Conservation (phyloP, 2,113 vertebrate species). For the Anguilla rostrata region DNA sequence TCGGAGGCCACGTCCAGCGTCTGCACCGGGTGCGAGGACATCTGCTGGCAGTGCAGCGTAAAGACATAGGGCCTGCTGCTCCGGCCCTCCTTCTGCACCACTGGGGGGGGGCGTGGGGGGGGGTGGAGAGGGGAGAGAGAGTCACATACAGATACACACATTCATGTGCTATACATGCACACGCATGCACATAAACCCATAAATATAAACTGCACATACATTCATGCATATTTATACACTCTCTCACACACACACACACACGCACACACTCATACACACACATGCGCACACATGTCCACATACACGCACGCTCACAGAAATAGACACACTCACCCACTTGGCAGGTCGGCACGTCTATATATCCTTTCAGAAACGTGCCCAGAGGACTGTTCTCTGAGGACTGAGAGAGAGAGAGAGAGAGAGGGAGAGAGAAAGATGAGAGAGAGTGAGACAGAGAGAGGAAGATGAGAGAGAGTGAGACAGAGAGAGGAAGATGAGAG, state of each 20-base stretch:
- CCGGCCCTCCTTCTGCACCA: conserved; percentile 69
- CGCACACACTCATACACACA: neutral
- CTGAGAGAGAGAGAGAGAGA: conserved; percentile 42
- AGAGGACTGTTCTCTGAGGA: conserved; percentile 74
- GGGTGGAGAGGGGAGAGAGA: neutral
- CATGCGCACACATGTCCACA: neutral
- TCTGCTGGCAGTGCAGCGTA: conserved; percentile 70
- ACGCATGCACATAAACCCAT: neutral
- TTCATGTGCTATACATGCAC: too few relatives aligned
- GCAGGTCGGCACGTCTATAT: conserved; percentile 70
- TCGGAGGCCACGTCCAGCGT: conserved; percentile 65
- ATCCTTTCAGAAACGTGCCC: conserved; percentile 71
- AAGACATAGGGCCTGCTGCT: conserved; percentile 63
- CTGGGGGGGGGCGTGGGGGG: conserved; percentile 37
- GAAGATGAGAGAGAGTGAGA: too few relatives aligned
- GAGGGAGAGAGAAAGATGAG: too few relatives aligned
- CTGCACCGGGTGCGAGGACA: conserved; percentile 67
- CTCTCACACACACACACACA: too few relatives aligned
- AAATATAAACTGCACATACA: neutral
- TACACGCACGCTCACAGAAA: neutral
- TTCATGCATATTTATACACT: neutral
- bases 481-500: too few relatives aligned
- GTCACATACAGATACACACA: too few relatives aligned
- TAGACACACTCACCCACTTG: conserved; percentile 63
- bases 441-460: too few relatives aligned